Percentiles rank a stretch among this genome's conserved stretches.
Conservation (phyloP, 1,140 invertebrate genomes). For the Drosophila tani region DNA sequence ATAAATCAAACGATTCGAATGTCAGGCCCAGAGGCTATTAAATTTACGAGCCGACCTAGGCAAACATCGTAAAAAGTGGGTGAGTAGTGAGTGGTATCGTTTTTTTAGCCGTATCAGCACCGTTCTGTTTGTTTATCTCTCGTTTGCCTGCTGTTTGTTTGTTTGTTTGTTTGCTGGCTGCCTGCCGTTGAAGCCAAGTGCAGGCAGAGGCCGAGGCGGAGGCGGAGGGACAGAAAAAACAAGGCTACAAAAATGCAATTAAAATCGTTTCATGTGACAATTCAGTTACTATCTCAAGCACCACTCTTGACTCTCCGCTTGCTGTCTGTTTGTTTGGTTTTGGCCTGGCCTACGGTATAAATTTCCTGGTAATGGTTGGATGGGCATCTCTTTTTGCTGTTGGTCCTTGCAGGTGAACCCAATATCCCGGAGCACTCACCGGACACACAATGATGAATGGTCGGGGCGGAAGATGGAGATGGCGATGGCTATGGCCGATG, state of each 20-base stretch:
- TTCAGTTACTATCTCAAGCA: constrained; percentile 44
- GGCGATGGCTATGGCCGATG: neutral
- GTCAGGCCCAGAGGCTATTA: constrained; percentile 59
- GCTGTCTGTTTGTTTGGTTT: constrained; percentile 16
- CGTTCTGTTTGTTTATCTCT: constrained; percentile 51
- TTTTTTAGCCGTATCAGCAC: constrained; percentile 52
- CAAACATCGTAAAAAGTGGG: constrained; percentile 9
- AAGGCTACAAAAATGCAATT: constrained; percentile 70
- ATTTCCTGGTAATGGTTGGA: constrained; percentile 45
- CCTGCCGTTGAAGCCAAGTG: constrained; percentile 51
- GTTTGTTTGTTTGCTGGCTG: constrained; percentile 27
- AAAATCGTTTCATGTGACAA: constrained; percentile 77
- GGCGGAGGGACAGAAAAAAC: constrained; percentile 23
- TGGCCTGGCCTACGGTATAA: constrained; percentile 38
- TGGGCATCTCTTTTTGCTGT: constrained; percentile 17
- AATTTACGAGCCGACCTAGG: constrained; percentile 60
- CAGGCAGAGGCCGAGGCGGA: neutral
- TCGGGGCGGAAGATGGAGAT: constrained; percentile 25
- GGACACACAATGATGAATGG: constrained; percentile 44
- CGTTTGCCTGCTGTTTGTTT: constrained; percentile 22
- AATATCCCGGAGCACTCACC: constrained; percentile 11
- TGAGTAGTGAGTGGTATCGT: constrained; percentile 18
- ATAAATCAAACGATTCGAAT: constrained; percentile 56
- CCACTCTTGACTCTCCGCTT: constrained; percentile 13
- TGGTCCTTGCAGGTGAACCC: constrained; percentile 47